phyloP scores from a whole-genome alignment of 1,140 invertebrate genomes.

The Plutomurus gul region DNA sequence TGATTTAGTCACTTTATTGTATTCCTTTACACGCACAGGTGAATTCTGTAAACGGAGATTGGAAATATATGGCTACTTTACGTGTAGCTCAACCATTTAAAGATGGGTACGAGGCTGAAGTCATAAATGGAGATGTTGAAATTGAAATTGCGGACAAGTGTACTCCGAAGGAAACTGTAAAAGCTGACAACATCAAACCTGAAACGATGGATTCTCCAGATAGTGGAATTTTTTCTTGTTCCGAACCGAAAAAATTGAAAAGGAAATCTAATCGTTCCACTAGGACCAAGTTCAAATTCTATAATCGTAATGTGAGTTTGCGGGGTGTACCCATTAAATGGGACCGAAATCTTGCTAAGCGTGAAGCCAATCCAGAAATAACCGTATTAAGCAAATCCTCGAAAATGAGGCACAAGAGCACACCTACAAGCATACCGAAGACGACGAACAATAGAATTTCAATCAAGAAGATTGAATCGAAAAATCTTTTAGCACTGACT shows the following conservation, averaged over 20 bases:
- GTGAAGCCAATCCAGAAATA: too few relatives aligned
- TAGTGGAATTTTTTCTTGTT: neutral
- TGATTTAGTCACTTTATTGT: neutral
- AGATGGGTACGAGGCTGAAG: conserved; percentile 80
- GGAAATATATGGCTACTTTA: conserved; percentile 90
- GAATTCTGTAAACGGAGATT: conserved; percentile 61
- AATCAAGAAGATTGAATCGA: too few relatives aligned
- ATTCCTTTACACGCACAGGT: neutral
- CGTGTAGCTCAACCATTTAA: conserved; percentile 79
- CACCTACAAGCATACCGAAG: too few relatives aligned
- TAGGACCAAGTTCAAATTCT: too few relatives aligned
- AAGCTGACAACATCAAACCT: neutral
- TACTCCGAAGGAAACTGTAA: neutral
- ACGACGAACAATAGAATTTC: too few relatives aligned
- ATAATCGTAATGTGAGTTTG: too few relatives aligned
- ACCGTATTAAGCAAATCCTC: too few relatives aligned
- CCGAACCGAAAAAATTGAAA: neutral
- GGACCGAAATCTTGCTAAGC: too few relatives aligned
- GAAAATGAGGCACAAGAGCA: too few relatives aligned
- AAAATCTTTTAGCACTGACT: too few relatives aligned
- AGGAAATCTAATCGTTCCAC: too few relatives aligned
- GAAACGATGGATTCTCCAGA: neutral
- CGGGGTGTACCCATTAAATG: too few relatives aligned
- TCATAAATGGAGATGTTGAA: conserved; percentile 51
- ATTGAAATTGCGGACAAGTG: neutral